Percentiles rank a stretch among this genome's conserved stretches.
These are phyloP conservation scores for Coptodon rendalli DNA, from an alignment of 2,113 vertebrate species.

Conservation along the genomic window DNA sequence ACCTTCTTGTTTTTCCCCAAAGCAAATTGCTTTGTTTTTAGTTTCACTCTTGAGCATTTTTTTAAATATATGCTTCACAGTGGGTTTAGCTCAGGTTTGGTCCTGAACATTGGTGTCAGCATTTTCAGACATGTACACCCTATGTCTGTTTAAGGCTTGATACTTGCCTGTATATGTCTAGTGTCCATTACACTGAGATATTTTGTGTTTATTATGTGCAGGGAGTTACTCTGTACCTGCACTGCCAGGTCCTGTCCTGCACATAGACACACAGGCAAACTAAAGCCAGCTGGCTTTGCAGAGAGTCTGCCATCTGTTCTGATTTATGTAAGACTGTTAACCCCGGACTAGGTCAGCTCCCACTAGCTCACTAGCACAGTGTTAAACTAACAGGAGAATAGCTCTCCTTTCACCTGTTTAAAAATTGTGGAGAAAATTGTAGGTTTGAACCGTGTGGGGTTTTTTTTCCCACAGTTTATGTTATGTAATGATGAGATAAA, in stretches of 20 bases:
- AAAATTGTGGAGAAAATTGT: not conserved
- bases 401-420: not conserved
- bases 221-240: constrained; percentile 67
- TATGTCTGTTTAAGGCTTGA: constrained; percentile 10
- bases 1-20: not conserved
- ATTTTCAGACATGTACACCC: not conserved
- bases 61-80: not conserved
- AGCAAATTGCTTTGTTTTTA: constrained; percentile 5
- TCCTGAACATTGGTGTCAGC: not conserved
- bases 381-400: constrained; percentile 21
- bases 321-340: constrained; percentile 73
- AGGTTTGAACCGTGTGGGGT: not conserved
- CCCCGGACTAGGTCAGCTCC: constrained; percentile 50
- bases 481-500: not conserved
- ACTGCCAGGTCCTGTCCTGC: constrained; percentile 53
- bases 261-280: constrained; percentile 59
- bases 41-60: not conserved
- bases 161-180: constrained; percentile 9
- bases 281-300: constrained; percentile 73
- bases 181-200: constrained; percentile 29
- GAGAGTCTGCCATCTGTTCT: constrained; percentile 67
- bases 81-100: not conserved
- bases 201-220: constrained; percentile 52
- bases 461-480: not conserved
- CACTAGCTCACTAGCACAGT: constrained; percentile 29